Conservation (phyloP, 2,797 vertebrate species). For the Myotis planiceps region DNA sequence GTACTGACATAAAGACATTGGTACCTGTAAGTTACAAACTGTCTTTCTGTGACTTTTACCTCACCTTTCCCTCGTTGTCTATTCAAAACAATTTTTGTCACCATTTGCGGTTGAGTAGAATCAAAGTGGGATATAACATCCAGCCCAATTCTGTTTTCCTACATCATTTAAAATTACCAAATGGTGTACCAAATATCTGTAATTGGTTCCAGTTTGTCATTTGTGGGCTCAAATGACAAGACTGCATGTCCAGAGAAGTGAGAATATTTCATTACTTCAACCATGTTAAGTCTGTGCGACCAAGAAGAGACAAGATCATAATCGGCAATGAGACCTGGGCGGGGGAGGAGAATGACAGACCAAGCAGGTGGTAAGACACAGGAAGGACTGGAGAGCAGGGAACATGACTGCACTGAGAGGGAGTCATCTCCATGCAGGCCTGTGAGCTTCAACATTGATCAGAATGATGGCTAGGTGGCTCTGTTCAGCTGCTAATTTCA, state of each 20-base stretch:
- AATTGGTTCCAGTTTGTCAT: neutral
- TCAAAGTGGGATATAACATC: slow-evolving; percentile 37
- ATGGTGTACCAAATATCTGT: neutral
- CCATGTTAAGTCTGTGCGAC: neutral
- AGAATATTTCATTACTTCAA: neutral
- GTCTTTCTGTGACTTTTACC: slow-evolving; percentile 57
- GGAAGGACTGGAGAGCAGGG: neutral
- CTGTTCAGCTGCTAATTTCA: neutral
- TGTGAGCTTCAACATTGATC: neutral
- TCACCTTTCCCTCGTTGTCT: slow-evolving; percentile 48
- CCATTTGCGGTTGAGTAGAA: slow-evolving; percentile 54
- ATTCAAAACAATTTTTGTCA: slow-evolving; percentile 71
- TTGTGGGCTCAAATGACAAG: neutral
- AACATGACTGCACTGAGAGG: fast-evolving
- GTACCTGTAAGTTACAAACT: slow-evolving; percentile 61
- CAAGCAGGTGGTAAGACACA: neutral
- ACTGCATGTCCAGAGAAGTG: neutral
- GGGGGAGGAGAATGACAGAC: neutral
- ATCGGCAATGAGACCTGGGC: neutral
- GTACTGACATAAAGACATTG: neutral
- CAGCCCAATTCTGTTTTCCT: slow-evolving; percentile 60
- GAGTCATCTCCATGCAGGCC: fast-evolving
- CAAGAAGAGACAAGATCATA: slow-evolving; percentile 9
- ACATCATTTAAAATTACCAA: slow-evolving; percentile 56
- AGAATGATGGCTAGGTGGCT: neutral